Conservation (phyloP, 2,797 vertebrate species). For the Chaenodraco wilsoni region DNA sequence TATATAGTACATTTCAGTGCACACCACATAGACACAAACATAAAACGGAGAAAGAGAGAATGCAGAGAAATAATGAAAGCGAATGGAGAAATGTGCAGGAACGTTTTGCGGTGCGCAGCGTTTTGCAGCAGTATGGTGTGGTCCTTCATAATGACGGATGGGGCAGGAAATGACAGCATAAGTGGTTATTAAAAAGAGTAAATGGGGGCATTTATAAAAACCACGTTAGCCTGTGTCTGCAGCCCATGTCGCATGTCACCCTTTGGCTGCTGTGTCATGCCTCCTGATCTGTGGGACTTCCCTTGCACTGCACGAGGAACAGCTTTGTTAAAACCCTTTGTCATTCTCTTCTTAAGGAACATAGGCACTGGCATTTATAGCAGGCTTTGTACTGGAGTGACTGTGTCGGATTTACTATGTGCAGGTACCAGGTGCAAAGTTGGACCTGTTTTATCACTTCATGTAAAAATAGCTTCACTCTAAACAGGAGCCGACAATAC, state of each 20-base stretch:
- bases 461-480: slow-evolving; percentile 55
- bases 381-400: slow-evolving; percentile 53
- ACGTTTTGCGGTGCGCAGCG: slow-evolving; percentile 54
- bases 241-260: slow-evolving; percentile 54
- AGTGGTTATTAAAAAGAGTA: slow-evolving; percentile 84
- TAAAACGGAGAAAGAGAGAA: slow-evolving; percentile 12
- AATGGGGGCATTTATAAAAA: slow-evolving; percentile 77
- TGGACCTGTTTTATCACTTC: slow-evolving; percentile 54
- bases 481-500: slow-evolving; percentile 57
- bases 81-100: slow-evolving; percentile 40
- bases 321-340: slow-evolving; percentile 59
- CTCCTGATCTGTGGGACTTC: slow-evolving; percentile 59
- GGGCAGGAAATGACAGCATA: slow-evolving; percentile 81
- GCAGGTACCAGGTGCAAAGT: slow-evolving; percentile 55
- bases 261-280: slow-evolving; percentile 63
- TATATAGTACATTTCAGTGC: slow-evolving; percentile 24
- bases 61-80: slow-evolving; percentile 27
- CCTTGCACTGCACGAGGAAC: slow-evolving; percentile 29
- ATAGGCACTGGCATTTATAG: slow-evolving; percentile 47
- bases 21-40: slow-evolving; percentile 24
- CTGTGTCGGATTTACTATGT: slow-evolving; percentile 50
- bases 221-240: slow-evolving; percentile 50
- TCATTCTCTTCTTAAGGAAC: slow-evolving; percentile 52
- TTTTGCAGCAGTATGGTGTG: slow-evolving; percentile 63
- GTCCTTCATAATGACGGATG: slow-evolving; percentile 75